Conservation (phyloP, 2,113 vertebrate species). For the Pseudorhombus dupliciocellatus region DNA sequence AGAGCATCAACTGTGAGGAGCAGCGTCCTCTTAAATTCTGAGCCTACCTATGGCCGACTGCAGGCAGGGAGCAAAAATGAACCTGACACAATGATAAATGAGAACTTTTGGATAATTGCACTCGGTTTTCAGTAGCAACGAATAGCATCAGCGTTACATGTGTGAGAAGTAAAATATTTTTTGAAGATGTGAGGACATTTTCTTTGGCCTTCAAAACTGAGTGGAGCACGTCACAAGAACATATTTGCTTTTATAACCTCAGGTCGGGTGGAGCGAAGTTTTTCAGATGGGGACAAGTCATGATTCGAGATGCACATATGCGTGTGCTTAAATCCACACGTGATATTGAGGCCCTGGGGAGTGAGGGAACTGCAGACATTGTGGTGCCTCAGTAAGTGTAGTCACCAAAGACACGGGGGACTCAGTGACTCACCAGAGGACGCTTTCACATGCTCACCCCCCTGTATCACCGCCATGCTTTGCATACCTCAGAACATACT, state of each 20-base stretch:
- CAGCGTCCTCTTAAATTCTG: neutral
- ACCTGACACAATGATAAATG: neutral
- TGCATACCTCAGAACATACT: constrained; percentile 37
- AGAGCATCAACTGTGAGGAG: neutral
- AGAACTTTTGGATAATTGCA: neutral
- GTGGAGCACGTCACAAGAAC: constrained; percentile 43
- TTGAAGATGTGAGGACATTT: constrained; percentile 47
- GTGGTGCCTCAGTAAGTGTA: constrained; percentile 48
- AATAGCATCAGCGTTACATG: constrained; percentile 20
- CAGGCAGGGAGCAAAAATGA: neutral
- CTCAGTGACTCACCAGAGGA: constrained; percentile 47
- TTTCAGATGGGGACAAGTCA: constrained; percentile 32
- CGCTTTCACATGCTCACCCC: constrained; percentile 50
- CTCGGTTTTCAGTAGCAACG: neutral
- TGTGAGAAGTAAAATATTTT: constrained; percentile 25
- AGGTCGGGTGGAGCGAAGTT: constrained; percentile 41
- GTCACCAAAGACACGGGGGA: constrained; percentile 42
- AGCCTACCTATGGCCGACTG: neutral
- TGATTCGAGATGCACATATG: constrained; percentile 37
- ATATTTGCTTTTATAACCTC: constrained; percentile 70
- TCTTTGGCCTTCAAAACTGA: constrained; percentile 58
- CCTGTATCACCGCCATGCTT: constrained; percentile 19
- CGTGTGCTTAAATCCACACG: constrained; percentile 14
- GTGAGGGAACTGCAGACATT: constrained; percentile 48
- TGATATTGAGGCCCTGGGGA: constrained; percentile 46